Conservation (phyloP, 2,113 vertebrate genomes). For the Cebidichthys violaceus region DNA sequence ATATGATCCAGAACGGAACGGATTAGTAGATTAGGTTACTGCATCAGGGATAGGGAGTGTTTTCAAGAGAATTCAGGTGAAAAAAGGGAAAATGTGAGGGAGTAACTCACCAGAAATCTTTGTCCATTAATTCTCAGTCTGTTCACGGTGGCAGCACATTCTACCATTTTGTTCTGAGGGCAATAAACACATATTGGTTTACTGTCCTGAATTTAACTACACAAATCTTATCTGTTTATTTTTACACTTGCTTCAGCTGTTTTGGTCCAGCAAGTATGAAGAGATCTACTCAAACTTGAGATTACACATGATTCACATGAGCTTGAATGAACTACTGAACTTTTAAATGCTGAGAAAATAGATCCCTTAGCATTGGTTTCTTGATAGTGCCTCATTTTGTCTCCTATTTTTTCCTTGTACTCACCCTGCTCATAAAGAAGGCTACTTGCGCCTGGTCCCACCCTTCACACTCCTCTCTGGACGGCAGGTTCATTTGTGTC, state of each 20-base stretch:
- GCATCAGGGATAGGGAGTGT: neutral
- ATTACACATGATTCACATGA: neutral
- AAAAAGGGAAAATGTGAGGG: neutral
- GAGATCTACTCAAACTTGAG: neutral
- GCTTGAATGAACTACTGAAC: neutral
- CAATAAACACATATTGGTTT: constrained; percentile 29
- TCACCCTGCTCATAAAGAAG: constrained; percentile 86
- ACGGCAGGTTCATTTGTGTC: constrained; percentile 84
- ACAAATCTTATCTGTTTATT: neutral
- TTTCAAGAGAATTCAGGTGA: constrained; percentile 10
- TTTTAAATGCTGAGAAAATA: constrained; percentile 14
- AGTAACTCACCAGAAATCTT: constrained; percentile 84
- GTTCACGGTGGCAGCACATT: constrained; percentile 77
- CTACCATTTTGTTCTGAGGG: constrained; percentile 84
- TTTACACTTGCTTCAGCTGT: neutral
- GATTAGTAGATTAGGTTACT: constrained; percentile 20
- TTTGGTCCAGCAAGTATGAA: neutral
- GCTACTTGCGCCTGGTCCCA: constrained; percentile 87
- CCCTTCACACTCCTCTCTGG: constrained; percentile 85
- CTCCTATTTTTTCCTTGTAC: constrained; percentile 26
- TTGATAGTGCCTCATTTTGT: neutral
- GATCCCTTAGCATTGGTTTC: neutral
- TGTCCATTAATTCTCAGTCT: constrained; percentile 83
- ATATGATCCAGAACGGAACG: constrained; percentile 7
- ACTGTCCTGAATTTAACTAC: neutral